Base-by-base conservation (phyloP, 2,888 invertebrate genomes). In the Galeruca laticollis region DNA sequence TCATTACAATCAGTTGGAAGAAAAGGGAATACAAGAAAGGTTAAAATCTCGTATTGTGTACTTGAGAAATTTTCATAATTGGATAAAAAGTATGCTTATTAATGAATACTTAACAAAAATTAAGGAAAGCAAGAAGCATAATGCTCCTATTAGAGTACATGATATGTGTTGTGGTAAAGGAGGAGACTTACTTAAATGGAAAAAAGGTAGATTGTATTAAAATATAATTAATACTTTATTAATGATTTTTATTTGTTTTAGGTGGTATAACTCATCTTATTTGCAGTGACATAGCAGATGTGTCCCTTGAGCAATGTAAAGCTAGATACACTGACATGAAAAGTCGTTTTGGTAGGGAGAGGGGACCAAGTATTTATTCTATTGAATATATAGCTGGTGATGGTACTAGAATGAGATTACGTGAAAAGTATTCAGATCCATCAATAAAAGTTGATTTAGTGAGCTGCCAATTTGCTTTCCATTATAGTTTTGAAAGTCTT, bases 151-250 rank as follows among this genome's bases (percentile, higher is more conserved):
- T 35, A 88, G 89, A 69, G 95, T 97, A 0, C 86, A 98, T 63
- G 99, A 99, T 84, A 92, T 99, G 88, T 97, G 98, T 79, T 98
- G 98, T 84, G 99, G 99, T 1, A 99, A 99, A 88, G 99, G 99
- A 20, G 99, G 99, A 1, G 99, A 99, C 85, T 87, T 99, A 40
- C 88, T 94, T n/a, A 99, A 99, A 86, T 99, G 99, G 96, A 90
- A 91, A 71, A 96, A 94, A 83, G 93, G 90, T 62, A 54, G n/a
- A n/a, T n/a, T 31, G n/a, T 15, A 26, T 6, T 59, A 0, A 37
- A 59, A 37, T 18, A 4, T 10, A 15, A 56, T 21, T 2, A 10
- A 59, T 20, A 26, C 1, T 20, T 5, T 31, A 33, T 20, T 1
- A 35, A 33, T 18, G 5, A n/a, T 26, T 9, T 10, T 13, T n/a